A percentile compares a stretch with the other conserved stretches of the same genome.
Conservation (phyloP, 2,113 vertebrate species). For the Paracanthobrama guichenoti region DNA sequence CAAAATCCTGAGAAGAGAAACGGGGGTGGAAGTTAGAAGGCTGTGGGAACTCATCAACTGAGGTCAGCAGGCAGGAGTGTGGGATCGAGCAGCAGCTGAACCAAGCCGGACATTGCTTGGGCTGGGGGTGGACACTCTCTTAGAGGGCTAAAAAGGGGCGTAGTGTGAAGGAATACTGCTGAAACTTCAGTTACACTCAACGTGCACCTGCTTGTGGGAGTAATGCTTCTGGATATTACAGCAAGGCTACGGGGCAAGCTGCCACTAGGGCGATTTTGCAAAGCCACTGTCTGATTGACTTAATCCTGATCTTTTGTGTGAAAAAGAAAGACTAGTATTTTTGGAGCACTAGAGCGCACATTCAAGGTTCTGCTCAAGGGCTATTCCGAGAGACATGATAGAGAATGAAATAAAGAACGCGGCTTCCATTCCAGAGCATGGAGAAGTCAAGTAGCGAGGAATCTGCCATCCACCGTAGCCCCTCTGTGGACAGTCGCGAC, state of each 20-base stretch:
- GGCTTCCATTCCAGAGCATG: slow-evolving; percentile 86
- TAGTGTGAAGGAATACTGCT: slow-evolving; percentile 24
- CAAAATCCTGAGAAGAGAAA: slow-evolving; percentile 36
- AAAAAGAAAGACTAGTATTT: slow-evolving; percentile 12
- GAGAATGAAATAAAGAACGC: slow-evolving; percentile 71
- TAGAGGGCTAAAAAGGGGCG: not conserved
- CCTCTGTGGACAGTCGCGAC: slow-evolving; percentile 94
- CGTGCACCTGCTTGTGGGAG: slow-evolving; percentile 12
- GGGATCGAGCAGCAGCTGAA: slow-evolving; percentile 32
- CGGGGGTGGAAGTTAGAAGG: slow-evolving; percentile 24
- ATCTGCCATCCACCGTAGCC: slow-evolving; percentile 97
- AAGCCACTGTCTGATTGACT: not conserved
- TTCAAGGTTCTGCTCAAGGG: slow-evolving; percentile 52
- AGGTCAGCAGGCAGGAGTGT: slow-evolving; percentile 66
- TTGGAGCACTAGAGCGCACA: not conserved
- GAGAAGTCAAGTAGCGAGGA: slow-evolving; percentile 99
- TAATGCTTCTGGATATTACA: not conserved
- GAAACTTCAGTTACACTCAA: slow-evolving; percentile 17
- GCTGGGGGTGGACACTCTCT: not conserved
- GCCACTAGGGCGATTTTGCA: not conserved
- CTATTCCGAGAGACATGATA: slow-evolving; percentile 83
- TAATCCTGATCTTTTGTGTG: not conserved
- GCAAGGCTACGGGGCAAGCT: slow-evolving; percentile 1
- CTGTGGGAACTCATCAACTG: slow-evolving; percentile 59
- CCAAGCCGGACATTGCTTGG: not conserved